These are phyloP conservation scores for Leptopilina boulardi DNA, from an alignment of 1,140 invertebrate species.

Conservation along the genomic window DNA sequence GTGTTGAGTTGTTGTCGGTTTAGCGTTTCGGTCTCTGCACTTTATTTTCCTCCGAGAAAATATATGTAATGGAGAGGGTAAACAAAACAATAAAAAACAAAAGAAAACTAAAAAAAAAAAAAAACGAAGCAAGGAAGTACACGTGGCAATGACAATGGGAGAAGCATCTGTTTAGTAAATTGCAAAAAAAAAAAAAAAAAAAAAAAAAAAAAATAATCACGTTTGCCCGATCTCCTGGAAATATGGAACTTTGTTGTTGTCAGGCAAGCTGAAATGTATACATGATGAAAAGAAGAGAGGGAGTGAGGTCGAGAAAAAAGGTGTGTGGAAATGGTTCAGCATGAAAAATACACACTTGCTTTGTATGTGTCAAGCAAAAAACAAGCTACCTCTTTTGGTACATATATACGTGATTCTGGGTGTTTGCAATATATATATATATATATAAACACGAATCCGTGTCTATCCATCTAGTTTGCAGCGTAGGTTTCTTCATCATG, in stretches of 20 bases:
- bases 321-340: conserved; percentile 37
- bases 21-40: neutral
- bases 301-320: neutral
- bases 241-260: conserved; percentile 21
- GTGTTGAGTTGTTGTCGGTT: conserved; percentile 9
- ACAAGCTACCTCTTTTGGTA: conserved; percentile 39
- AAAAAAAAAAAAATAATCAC: conserved; percentile 69
- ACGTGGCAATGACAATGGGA: conserved; percentile 51
- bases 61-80: neutral
- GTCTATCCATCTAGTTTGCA: conserved; percentile 21
- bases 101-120: conserved; percentile 1
- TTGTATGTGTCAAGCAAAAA: conserved; percentile 14
- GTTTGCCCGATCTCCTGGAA: conserved; percentile 52
- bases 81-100: neutral
- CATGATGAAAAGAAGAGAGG: conserved; percentile 35
- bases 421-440: no score
- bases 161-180: conserved; percentile 65
- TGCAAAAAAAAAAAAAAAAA: conserved; percentile 61
- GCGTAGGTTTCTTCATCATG: conserved; percentile 44
- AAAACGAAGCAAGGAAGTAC: neutral
- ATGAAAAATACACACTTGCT: conserved; percentile 37
- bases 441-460: conserved; percentile 33
- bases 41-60: neutral
- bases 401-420: conserved; percentile 35
- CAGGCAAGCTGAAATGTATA: conserved; percentile 44